A percentile compares a stretch with the other conserved stretches of the same genome.
Evolutionary conservation across 2,797 vertebrate genomes (phyloP).

Genomic region (Chiloscyllium punctatum): DNA sequence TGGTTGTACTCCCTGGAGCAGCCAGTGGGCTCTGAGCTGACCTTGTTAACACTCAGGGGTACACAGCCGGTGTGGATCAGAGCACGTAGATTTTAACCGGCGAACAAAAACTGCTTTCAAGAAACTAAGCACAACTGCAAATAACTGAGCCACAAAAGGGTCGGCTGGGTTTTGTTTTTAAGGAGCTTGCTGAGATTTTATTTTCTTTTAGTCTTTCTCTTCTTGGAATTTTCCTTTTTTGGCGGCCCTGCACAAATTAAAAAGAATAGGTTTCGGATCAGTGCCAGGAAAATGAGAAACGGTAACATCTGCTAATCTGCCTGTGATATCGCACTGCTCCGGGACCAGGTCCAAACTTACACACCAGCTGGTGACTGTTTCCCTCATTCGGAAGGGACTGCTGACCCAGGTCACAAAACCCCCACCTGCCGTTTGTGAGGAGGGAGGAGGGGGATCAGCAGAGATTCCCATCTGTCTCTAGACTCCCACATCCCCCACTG

Average conservation of each 20-base stretch:
- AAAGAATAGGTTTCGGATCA: not conserved
- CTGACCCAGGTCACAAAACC: not conserved
- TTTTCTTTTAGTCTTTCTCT: not conserved
- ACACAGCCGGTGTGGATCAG: not conserved
- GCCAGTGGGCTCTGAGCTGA: too few relatives aligned
- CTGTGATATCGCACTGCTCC: not conserved
- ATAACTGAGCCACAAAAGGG: not conserved
- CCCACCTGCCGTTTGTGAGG: not conserved
- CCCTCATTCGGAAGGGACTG: not conserved
- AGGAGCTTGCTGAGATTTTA: not conserved
- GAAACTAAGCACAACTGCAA: not conserved
- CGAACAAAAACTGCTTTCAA: not conserved
- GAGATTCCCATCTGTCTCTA: too few relatives aligned
- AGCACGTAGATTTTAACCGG: not conserved
- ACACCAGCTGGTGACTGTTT: not conserved
- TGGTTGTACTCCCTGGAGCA: not conserved
- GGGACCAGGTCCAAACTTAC: not conserved
- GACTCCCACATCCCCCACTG: not conserved
- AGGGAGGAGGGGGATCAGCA: too few relatives aligned
- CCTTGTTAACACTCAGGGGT: not conserved
- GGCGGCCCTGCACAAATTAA: not conserved
- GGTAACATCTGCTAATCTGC: not conserved
- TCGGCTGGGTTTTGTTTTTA: not conserved
- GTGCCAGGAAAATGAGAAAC: not conserved
- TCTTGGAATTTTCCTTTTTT: not conserved